These are phyloP conservation scores for Mus minutoides DNA, from an alignment of 2,797 vertebrate species.

Conservation along the genomic window DNA sequence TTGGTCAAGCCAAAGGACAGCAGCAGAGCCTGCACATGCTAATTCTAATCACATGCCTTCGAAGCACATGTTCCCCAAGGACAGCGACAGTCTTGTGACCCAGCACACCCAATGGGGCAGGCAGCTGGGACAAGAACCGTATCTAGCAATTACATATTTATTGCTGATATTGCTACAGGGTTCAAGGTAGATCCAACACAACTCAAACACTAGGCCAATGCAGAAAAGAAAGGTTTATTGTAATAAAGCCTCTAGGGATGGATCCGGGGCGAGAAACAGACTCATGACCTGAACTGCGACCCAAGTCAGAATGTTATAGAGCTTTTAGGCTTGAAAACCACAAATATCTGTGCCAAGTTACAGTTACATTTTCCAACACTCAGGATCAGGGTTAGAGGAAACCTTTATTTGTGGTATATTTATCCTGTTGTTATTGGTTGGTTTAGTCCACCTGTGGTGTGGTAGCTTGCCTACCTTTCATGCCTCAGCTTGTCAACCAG, in stretches of 20 bases:
- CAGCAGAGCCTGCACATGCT: neutral
- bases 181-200: neutral
- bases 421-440: neutral
- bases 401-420: neutral
- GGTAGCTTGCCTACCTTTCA: neutral
- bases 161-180: neutral
- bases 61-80: neutral
- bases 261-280: neutral
- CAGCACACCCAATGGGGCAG: too few relatives aligned
- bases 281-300: neutral
- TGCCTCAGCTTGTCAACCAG: neutral
- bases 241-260: neutral
- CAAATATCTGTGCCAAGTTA: neutral
- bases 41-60: neutral
- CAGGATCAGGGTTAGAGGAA: neutral
- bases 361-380: neutral
- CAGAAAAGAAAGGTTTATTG: neutral
- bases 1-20: neutral
- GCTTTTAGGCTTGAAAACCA: neutral
- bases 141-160: neutral
- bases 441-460: neutral
- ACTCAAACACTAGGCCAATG: neutral
- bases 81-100: neutral
- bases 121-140: neutral
- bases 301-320: neutral